These are phyloP conservation scores for Lethrus apterus DNA, from an alignment of 1,140 invertebrate species.

Conservation along the genomic window DNA sequence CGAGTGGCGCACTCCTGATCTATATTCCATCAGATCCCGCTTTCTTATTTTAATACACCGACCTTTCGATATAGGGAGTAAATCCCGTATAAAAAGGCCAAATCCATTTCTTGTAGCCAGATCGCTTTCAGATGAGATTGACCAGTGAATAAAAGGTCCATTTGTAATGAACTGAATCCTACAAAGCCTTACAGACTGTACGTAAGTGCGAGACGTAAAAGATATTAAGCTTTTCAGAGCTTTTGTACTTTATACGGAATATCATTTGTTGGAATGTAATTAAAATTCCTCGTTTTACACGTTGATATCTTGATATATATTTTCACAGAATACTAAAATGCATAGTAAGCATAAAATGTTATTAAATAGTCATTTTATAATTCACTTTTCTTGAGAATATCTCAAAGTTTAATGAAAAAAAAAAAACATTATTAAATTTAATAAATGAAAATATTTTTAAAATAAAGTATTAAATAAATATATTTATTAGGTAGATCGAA, in stretches of 20 bases:
- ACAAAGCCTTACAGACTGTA: conserved; percentile 19
- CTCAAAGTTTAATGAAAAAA: too few species aligned
- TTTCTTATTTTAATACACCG: conserved; percentile 20
- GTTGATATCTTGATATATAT: too few species aligned
- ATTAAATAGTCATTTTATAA: too few species aligned
- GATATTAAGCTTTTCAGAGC: conserved; percentile 15
- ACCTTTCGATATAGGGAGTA: conserved; percentile 28
- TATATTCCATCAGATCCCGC: conserved; percentile 11
- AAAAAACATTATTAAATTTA: too few species aligned
- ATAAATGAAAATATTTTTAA: too few species aligned
- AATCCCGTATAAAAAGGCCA: conserved; percentile 36
- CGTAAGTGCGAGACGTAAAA: conserved; percentile 19
- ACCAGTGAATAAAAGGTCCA: conserved; percentile 40
- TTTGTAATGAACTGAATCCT: conserved; percentile 38
- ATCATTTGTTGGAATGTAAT: too few species aligned
- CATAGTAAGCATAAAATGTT: too few species aligned
- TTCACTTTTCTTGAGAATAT: too few species aligned
- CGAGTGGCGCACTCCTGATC: conserved; percentile 17
- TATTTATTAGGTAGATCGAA: too few species aligned
- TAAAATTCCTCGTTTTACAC: too few species aligned
- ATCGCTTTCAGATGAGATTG: conserved; percentile 41
- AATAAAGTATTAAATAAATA: too few species aligned
- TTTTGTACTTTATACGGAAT: conserved; percentile 7
- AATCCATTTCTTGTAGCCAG: conserved; percentile 39
- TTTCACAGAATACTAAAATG: too few species aligned